phyloP scores from a whole-genome alignment of 2,113 vertebrate species.

The Anthoscopus minutus region DNA sequence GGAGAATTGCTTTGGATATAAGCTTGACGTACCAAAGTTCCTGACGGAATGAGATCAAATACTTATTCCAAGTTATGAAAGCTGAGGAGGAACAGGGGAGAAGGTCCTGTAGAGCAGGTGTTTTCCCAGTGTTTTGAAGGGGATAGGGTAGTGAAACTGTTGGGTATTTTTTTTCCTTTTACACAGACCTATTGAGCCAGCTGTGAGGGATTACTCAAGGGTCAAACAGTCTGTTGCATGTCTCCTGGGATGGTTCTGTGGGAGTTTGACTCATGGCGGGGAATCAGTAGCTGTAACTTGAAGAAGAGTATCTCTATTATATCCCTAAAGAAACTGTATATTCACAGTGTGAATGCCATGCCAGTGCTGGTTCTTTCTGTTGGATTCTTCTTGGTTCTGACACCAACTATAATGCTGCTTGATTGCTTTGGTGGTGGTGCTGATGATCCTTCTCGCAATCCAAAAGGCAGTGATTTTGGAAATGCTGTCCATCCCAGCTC shows the following conservation, averaged over 20 bases:
- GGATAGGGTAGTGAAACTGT: not conserved
- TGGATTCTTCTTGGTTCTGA: not conserved
- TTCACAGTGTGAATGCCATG: not conserved
- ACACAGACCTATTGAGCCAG: not conserved
- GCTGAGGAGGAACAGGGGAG: not conserved
- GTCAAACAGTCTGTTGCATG: not conserved
- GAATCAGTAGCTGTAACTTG: not conserved
- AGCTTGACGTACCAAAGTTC: not conserved
- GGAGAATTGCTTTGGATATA: not conserved
- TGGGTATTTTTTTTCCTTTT: not conserved
- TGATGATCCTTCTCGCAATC: not conserved
- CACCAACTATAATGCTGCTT: not conserved
- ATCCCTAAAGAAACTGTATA: not conserved
- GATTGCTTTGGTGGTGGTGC: fast-evolving
- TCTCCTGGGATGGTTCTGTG: not conserved
- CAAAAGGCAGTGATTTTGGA: not conserved
- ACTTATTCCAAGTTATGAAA: not conserved
- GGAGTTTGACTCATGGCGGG: not conserved
- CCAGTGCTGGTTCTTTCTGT: not conserved
- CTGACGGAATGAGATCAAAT: not conserved
- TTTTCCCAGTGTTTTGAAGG: not conserved
- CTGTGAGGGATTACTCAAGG: not conserved
- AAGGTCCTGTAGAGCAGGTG: not conserved
- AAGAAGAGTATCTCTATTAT: not conserved
- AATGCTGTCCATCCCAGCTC: not conserved